phyloP scores from a whole-genome alignment of 2,113 vertebrate genomes.

The Ia io region DNA sequence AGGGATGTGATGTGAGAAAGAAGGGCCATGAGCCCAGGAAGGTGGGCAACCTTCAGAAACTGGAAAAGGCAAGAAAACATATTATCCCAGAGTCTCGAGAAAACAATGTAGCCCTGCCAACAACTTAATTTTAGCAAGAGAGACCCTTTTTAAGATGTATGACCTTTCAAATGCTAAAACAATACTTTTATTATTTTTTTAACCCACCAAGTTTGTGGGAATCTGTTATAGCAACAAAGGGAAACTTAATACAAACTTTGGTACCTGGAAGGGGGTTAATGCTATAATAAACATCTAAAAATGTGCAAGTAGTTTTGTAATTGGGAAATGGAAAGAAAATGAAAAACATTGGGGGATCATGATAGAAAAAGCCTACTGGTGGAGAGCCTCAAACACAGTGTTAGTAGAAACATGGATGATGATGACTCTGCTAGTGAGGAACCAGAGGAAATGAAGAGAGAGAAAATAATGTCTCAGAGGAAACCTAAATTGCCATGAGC shows the following conservation, averaged over 20 bases:
- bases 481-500: background rate
- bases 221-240: background rate
- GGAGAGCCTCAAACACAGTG: background rate
- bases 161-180: background rate
- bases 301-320: background rate
- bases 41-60: background rate
- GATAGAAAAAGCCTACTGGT: background rate
- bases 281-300: background rate
- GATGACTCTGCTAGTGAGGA: background rate
- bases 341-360: background rate
- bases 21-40: background rate
- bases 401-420: background rate
- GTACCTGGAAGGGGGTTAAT: background rate
- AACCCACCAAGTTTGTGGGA: background rate
- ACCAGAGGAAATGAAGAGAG: background rate
- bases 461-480: background rate
- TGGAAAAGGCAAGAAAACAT: background rate
- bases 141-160: background rate
- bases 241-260: background rate
- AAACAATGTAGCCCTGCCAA: background rate
- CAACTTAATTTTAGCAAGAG: background rate
- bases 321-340: background rate
- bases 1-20: background rate
- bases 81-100: background rate
- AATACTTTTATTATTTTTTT: background rate